These are phyloP conservation scores for Dysmachus trigonus DNA, from an alignment of 2,888 invertebrate genomes.

Conservation along the genomic window DNA sequence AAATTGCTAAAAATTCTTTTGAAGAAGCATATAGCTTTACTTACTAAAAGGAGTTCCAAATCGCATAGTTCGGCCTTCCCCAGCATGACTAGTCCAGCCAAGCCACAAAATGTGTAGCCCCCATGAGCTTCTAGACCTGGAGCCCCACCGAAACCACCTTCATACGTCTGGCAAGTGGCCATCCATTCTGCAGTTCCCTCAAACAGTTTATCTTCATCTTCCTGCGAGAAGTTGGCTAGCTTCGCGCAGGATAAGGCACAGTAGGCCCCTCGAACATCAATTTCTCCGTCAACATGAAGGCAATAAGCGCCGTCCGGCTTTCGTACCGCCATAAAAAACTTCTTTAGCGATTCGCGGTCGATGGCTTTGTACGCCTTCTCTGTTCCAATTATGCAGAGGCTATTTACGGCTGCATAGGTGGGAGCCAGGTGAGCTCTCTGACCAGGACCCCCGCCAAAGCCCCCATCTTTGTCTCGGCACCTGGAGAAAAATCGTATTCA, in stretches of 20 bases:
- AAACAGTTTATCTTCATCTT: slow-evolving; percentile 80
- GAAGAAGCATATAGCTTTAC: slow-evolving; percentile 34
- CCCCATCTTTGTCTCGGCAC: slow-evolving; percentile 70
- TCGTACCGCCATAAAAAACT: slow-evolving; percentile 81
- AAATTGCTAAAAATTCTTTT: background rate
- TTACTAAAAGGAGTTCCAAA: slow-evolving; percentile 75
- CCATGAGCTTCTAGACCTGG: slow-evolving; percentile 98
- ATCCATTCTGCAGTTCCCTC: slow-evolving; percentile 93
- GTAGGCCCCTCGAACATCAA: slow-evolving; percentile 95
- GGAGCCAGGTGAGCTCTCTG: slow-evolving; percentile 94
- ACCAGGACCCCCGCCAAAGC: slow-evolving; percentile 94
- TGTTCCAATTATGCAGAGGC: slow-evolving; percentile 89
- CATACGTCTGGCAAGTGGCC: slow-evolving; percentile 95
- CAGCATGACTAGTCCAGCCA: slow-evolving; percentile 87
- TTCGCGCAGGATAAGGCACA: slow-evolving; percentile 93
- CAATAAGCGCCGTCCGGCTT: slow-evolving; percentile 89
- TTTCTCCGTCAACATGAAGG: slow-evolving; percentile 92
- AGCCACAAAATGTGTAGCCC: slow-evolving; percentile 98
- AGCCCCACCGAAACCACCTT: slow-evolving; percentile 96
- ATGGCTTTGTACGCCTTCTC: slow-evolving; percentile 87
- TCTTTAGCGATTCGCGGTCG: slow-evolving; percentile 74
- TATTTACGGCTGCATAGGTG: slow-evolving; percentile 96
- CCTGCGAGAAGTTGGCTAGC: slow-evolving; percentile 73
- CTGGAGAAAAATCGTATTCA: slow-evolving; percentile 50
- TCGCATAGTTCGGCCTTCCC: slow-evolving; percentile 79